phyloP scores from a whole-genome alignment of 1,140 invertebrate species.

The Caenorhabditis brenneri region DNA sequence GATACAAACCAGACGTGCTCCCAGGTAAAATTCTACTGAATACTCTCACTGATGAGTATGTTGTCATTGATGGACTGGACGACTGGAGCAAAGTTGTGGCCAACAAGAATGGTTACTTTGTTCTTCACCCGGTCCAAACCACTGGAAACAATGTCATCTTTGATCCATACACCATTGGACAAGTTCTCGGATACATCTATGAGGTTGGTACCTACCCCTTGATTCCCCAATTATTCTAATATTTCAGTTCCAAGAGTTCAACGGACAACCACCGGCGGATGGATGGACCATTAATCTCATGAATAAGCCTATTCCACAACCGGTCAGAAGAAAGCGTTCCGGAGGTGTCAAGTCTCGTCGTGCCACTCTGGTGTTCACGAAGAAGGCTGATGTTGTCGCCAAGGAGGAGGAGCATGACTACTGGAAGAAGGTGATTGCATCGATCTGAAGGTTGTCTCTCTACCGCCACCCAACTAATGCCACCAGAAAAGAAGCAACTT shows the following conservation, averaged over 20 bases:
- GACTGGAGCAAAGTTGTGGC: neutral
- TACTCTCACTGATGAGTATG: neutral
- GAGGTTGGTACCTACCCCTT: neutral
- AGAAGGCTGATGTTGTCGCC: neutral
- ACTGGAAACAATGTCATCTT: neutral
- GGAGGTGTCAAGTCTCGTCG: neutral
- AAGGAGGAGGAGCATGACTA: neutral
- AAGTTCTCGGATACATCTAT: neutral
- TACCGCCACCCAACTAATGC: neutral
- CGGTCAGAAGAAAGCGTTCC: neutral
- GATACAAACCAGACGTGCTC: too few species aligned
- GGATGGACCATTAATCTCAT: neutral
- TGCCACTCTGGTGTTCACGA: neutral
- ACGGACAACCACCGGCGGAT: neutral
- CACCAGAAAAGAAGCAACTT: neutral
- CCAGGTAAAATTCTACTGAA: too few species aligned
- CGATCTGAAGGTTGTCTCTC: neutral
- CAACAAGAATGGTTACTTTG: neutral
- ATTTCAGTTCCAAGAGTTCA: neutral
- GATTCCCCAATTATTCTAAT: neutral
- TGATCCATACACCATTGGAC: neutral
- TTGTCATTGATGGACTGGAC: neutral
- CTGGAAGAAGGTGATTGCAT: neutral
- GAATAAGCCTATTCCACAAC: neutral
- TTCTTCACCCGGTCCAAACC: neutral